A percentile compares a stretch with the other conserved stretches of the same genome.
Conservation (phyloP, 2,113 vertebrate species). For the Ceyx melanurus region DNA sequence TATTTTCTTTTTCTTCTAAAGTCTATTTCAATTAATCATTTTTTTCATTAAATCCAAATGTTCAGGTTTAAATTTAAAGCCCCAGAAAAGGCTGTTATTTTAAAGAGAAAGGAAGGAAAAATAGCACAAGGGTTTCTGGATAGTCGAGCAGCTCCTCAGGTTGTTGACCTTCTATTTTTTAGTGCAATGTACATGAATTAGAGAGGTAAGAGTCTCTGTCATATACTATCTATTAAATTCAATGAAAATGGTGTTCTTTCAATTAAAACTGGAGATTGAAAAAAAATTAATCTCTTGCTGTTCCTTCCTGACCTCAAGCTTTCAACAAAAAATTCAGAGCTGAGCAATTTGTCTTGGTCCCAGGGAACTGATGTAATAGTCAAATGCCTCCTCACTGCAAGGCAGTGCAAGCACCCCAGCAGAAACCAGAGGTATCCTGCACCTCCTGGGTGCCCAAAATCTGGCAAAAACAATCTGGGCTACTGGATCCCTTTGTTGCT, state of each 20-base stretch:
- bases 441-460: not conserved
- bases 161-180: not conserved
- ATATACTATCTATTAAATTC: not conserved
- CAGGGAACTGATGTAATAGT: not conserved
- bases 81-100: not conserved
- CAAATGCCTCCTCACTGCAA: fast-evolving
- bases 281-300: not conserved
- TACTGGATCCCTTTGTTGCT: not conserved
- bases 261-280: not conserved
- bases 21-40: not conserved
- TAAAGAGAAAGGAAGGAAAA: not conserved
- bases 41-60: not conserved
- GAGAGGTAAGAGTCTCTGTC: not conserved
- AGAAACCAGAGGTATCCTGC: not conserved
- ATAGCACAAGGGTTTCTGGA: not conserved
- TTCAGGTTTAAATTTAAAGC: not conserved
- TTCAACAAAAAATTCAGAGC: not conserved
- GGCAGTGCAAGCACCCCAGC: not conserved
- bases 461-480: too few relatives aligned
- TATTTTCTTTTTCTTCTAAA: not conserved
- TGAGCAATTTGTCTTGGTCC: not conserved
- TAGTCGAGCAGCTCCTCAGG: not conserved
- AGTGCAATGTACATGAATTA: not conserved
- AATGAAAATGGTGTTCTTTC: not conserved
- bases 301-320: not conserved